Base-by-base conservation (phyloP, 2,888 invertebrate species). In the Apantesis nais region DNA sequence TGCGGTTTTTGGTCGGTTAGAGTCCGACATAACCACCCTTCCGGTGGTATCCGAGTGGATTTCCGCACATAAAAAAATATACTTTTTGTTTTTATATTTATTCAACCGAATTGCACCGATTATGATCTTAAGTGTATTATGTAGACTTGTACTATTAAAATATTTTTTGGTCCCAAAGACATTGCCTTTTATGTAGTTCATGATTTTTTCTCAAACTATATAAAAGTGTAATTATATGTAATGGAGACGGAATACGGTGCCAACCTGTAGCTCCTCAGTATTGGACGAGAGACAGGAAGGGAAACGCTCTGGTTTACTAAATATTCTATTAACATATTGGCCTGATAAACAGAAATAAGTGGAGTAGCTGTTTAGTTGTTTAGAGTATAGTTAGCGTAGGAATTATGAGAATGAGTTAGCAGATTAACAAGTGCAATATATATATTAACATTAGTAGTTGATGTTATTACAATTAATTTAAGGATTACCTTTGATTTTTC, bases 311-410 rank as follows among this genome's bases (percentile, higher is more conserved):
- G 81, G 87, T 86, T 85, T 80, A 79, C 84, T 83, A 81, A 81
- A 82, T 82, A 82, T 81, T 79, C 71, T 87, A 80, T 80, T 87
- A 84, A 83, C 89, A 88, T 88, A 88, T 86, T 83, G 77, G 80
- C 74, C 74, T 81, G 86, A 86, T 86, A 87, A 85, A 82, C 76
- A 78, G 69, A 73, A 72, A 29, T 61, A 72, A 19, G 31, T 83
- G 77, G 83, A 86, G 83, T 65, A 22, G 74, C n/a, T 67, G 44
- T 63, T 67, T 39, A 67, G 41, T 65, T 55, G 62, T 67, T 29
- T 16, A 48, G n/a, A 11, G 55, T 62, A 64, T 62, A 52, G 72
- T 68, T 72, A 68, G 48, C 39, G 67, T 61, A 63, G 63, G 19
- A 63, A 63, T 44, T 63, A 63, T 22, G 19, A 4, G 44, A 31